phyloP scores from a whole-genome alignment of 2,797 vertebrate species.

The Caiman crocodilus region DNA sequence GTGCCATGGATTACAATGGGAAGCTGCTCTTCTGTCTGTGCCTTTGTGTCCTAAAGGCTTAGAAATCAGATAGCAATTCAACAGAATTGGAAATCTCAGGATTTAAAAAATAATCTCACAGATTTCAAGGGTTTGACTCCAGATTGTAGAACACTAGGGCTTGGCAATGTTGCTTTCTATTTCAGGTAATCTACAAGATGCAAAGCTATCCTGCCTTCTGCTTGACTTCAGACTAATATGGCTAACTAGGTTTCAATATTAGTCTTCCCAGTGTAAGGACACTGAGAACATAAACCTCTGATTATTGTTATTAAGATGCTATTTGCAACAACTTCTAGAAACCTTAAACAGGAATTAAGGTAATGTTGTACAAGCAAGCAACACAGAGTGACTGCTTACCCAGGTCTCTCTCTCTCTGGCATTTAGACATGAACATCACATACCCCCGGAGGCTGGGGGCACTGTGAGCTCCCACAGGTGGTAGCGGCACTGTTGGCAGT shows the following conservation, averaged over 20 bases:
- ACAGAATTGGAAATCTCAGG: neutral
- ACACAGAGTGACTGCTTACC: neutral
- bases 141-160: neutral
- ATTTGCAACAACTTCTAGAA: neutral
- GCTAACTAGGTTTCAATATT: too few species aligned
- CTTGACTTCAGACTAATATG: too few species aligned
- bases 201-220: too few species aligned
- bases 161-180: neutral
- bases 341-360: neutral
- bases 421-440: neutral
- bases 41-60: neutral
- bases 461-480: too few species aligned
- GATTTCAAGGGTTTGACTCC: neutral
- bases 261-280: neutral
- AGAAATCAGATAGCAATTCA: accelerated
- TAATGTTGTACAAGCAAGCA: neutral
- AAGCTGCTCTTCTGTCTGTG: neutral
- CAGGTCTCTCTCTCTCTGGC: neutral
- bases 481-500: too few species aligned
- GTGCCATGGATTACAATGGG: neutral
- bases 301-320: neutral
- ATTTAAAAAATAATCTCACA: neutral
- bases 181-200: too few species aligned
- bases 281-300: neutral
- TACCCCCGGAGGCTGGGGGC: too few species aligned